Conservation (phyloP, 2,113 vertebrate species). For the Pygoscelis adeliae region DNA sequence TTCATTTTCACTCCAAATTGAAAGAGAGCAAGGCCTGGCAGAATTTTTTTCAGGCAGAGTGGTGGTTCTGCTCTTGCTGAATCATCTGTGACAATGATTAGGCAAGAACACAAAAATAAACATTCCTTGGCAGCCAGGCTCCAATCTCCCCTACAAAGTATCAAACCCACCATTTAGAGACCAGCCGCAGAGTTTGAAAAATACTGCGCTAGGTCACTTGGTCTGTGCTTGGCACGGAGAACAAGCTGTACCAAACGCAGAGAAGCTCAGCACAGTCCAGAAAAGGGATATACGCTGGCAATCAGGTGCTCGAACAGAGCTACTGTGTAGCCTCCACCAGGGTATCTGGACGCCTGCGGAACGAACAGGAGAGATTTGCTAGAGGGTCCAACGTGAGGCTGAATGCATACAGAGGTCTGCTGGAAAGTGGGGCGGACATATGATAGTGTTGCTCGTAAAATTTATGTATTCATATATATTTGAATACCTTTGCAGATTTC, state of each 20-base stretch:
- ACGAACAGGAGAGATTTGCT: background rate
- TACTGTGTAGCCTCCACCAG: background rate
- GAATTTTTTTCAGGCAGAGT: background rate
- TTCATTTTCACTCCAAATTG: conserved; percentile 4
- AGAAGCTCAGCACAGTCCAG: background rate
- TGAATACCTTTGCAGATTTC: background rate
- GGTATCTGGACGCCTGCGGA: background rate
- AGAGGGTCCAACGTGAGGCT: background rate
- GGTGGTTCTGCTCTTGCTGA: conserved; percentile 50
- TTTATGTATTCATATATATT: background rate
- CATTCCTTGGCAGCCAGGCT: conserved; percentile 37
- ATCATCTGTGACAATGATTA: conserved; percentile 63
- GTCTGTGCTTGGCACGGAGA: background rate
- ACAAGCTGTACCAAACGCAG: background rate
- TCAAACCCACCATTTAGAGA: background rate
- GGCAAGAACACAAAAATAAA: conserved; percentile 60
- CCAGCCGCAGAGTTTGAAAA: background rate
- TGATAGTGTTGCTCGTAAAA: background rate
- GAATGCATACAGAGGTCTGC: background rate
- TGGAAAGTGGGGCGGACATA: background rate
- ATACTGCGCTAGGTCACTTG: background rate
- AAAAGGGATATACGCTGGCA: background rate
- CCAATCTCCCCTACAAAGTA: conserved; percentile 1
- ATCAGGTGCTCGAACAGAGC: background rate
- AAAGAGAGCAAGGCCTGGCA: background rate